Evolutionary conservation across 2,888 invertebrate genomes (phyloP).

Genomic region (Hydroisotoma schaefferi): DNA sequence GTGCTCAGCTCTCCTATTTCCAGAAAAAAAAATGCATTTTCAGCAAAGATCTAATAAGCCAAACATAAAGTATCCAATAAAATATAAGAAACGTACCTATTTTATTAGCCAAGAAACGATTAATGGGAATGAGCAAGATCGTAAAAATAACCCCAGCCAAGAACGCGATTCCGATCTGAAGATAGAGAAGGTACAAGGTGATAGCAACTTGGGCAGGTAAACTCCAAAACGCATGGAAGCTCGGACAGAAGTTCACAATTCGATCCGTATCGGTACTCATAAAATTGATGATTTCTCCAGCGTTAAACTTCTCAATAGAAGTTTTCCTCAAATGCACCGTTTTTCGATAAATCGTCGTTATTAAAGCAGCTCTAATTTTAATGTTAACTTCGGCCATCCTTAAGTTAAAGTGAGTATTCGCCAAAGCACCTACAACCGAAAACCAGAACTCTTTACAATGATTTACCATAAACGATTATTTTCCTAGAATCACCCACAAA

Average conservation of each 20-base stretch:
- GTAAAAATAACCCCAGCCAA: conserved; percentile 85
- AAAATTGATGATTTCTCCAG: conserved; percentile 90
- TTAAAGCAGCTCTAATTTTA: conserved; percentile 80
- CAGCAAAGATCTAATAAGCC: neutral
- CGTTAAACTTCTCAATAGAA: conserved; percentile 54
- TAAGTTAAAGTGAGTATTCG: conserved; percentile 86
- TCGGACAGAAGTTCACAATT: conserved; percentile 90
- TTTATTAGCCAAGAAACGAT: conserved; percentile 80
- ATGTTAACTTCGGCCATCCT: conserved; percentile 75
- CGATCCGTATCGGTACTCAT: conserved; percentile 96
- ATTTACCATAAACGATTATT: conserved; percentile 6
- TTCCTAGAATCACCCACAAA: conserved; percentile 4
- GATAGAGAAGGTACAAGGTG: conserved; percentile 59
- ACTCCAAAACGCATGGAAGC: conserved; percentile 96
- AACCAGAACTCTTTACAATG: neutral
- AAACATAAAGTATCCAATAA: neutral
- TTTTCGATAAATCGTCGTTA: conserved; percentile 76
- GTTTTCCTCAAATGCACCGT: conserved; percentile 57
- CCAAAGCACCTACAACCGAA: conserved; percentile 63
- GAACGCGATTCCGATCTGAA: conserved; percentile 86
- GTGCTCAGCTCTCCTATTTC: conserved; percentile 59
- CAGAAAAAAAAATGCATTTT: neutral
- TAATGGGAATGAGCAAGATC: conserved; percentile 84
- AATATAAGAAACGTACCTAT: conserved; percentile 60
- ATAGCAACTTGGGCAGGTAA: conserved; percentile 33